Percentiles rank a stretch among this genome's conserved stretches.
Conservation (phyloP, 2,113 vertebrate species). For the Aphyosemion australe region DNA sequence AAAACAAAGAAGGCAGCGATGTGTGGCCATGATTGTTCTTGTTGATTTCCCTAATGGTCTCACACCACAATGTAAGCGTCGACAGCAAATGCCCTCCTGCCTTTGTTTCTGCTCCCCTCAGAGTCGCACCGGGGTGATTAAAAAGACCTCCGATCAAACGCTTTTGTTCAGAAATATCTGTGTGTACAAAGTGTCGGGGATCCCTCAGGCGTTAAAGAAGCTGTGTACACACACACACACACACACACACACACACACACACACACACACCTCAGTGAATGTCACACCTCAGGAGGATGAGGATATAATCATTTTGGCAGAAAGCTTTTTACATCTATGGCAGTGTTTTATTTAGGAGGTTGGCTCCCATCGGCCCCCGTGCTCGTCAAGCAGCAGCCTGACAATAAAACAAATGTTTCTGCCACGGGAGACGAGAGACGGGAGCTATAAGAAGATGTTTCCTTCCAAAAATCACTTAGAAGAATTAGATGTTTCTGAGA, state of each 20-base stretch:
- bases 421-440: conserved; percentile 8
- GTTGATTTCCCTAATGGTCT: conserved; percentile 69
- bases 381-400: conserved; percentile 12
- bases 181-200: conserved; percentile 27
- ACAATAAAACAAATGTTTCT: conserved; percentile 39
- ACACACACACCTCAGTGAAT: conserved; percentile 38
- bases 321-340: conserved; percentile 56
- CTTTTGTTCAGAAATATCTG: conserved; percentile 30
- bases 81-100: conserved; percentile 17
- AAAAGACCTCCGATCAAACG: conserved; percentile 61
- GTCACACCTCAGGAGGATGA: conserved; percentile 42
- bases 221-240: conserved; percentile 26
- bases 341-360: conserved; percentile 58
- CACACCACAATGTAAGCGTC: conserved; percentile 26
- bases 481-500: conserved; percentile 13
- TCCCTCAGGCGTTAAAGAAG: conserved; percentile 45
- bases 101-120: conserved; percentile 29
- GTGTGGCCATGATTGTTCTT: conserved; percentile 63
- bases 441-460: background rate
- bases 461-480: conserved; percentile 13
- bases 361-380: conserved; percentile 28
- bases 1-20: conserved; percentile 58
- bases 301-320: conserved; percentile 68
- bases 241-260: conserved; percentile 1
- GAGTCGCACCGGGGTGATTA: conserved; percentile 54